Percentiles rank a stretch among this genome's conserved stretches.
These are phyloP conservation scores for Melanotaenia pygmaea DNA, from an alignment of 2,797 vertebrate genomes.

Conservation along the genomic window DNA sequence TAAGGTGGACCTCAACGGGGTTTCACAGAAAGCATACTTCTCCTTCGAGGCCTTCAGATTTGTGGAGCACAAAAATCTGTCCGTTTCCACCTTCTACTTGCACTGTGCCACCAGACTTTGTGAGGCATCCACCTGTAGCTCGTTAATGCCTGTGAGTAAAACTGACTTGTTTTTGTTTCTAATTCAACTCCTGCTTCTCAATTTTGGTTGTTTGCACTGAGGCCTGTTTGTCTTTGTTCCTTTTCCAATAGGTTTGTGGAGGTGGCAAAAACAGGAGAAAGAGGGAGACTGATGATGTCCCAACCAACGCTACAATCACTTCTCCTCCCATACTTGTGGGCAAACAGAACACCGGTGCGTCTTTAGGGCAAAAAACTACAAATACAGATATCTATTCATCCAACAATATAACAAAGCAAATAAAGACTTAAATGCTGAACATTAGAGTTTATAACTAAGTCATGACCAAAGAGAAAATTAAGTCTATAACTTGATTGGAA, in stretches of 20 bases:
- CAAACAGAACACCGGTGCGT: constrained; percentile 26
- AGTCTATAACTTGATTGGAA: neutral
- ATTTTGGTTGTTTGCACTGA: neutral
- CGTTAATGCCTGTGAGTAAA: constrained; percentile 71
- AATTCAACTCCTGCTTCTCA: neutral
- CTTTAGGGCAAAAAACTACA: neutral
- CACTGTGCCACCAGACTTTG: constrained; percentile 80
- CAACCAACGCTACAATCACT: constrained; percentile 59
- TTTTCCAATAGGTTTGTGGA: constrained; percentile 54
- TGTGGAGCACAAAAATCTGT: constrained; percentile 71
- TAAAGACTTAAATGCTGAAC: neutral
- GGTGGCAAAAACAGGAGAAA: neutral
- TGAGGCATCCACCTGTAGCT: constrained; percentile 64
- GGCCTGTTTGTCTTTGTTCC: neutral
- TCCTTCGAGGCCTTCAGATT: constrained; percentile 82
- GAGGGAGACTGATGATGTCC: constrained; percentile 39
- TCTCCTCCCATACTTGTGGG: constrained; percentile 68
- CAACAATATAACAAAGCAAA: neutral
- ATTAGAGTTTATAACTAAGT: too few relatives aligned
- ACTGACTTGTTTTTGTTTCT: neutral
- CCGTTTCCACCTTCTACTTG: constrained; percentile 79
- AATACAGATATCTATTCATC: neutral
- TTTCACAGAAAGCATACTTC: constrained; percentile 63
- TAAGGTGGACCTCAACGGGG: constrained; percentile 62
- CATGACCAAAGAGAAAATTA: too few relatives aligned